phyloP scores from a whole-genome alignment of 2,888 invertebrate species.

The Tachystola acroxantha region DNA sequence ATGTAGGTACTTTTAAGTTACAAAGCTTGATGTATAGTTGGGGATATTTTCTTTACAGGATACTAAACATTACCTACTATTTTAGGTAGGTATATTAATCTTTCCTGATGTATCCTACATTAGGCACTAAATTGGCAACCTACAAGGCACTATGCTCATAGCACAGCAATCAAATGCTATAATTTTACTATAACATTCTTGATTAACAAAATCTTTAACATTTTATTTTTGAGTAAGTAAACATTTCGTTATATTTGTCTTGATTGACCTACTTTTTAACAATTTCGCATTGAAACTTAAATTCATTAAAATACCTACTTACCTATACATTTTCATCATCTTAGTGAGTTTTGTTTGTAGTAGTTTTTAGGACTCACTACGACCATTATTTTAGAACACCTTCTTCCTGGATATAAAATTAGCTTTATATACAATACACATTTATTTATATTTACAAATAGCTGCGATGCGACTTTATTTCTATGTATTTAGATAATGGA shows the following conservation, averaged over 20 bases:
- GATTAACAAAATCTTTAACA: constrained; percentile 10
- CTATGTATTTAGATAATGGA: constrained; percentile 51
- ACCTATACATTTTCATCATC: no score
- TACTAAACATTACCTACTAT: constrained; percentile 17
- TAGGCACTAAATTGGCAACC: constrained; percentile 80
- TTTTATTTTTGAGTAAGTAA: background rate
- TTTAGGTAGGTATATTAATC: no score
- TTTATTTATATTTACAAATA: constrained; percentile 63
- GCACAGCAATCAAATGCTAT: constrained; percentile 60
- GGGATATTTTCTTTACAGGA: background rate
- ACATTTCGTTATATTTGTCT: background rate
- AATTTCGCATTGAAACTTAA: constrained; percentile 11
- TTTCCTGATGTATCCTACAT: constrained; percentile 43
- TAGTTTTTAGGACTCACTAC: background rate
- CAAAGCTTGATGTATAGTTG: no score
- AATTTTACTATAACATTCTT: constrained; percentile 9
- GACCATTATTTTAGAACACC: constrained; percentile 6
- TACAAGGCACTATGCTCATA: constrained; percentile 79
- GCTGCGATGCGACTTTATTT: constrained; percentile 46
- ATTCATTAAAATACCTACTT: background rate
- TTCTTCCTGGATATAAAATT: constrained; percentile 29
- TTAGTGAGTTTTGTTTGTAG: background rate
- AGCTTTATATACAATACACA: constrained; percentile 68
- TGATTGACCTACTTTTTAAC: constrained; percentile 23
- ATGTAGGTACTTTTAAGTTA: no score